A percentile compares a stretch with the other conserved stretches of the same genome.
Conservation (phyloP, 2,113 vertebrate species). For the Phaetusa simplex region DNA sequence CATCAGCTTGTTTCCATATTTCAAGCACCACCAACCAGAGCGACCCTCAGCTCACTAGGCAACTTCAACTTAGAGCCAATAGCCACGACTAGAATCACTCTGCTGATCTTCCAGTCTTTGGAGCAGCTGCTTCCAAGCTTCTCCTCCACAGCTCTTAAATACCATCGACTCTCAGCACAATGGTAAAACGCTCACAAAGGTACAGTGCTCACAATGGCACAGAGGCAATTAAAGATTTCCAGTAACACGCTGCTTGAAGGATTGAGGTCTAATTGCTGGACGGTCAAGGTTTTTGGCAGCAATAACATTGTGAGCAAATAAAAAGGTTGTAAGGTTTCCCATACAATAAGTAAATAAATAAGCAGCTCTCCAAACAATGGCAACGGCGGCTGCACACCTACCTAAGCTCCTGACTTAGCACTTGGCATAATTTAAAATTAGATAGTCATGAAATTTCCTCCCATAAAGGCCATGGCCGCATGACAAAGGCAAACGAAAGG, state of each 20-base stretch:
- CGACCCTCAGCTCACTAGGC: not conserved
- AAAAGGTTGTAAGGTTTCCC: not conserved
- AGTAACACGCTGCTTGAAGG: not conserved
- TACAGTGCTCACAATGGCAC: not conserved
- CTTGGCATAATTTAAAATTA: not conserved
- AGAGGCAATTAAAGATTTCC: conserved; percentile 44
- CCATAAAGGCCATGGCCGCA: fast-evolving
- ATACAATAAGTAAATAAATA: not conserved
- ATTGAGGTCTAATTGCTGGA: not conserved
- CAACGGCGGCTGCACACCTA: not conserved
- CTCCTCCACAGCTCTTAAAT: not conserved
- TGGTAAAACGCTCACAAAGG: not conserved
- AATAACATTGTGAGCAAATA: not conserved
- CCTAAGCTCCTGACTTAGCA: not conserved
- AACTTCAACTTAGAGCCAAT: not conserved
- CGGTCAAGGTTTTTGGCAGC: not conserved
- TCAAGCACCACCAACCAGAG: not conserved
- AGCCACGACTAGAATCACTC: not conserved
- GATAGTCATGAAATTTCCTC: not conserved
- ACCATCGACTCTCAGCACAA: not conserved
- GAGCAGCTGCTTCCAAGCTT: not conserved
- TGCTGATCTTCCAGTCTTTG: not conserved
- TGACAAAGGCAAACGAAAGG: not conserved
- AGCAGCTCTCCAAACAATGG: not conserved
- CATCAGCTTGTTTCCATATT: not conserved